Evolutionary conservation across 2,797 vertebrate species (phyloP), one percentile per base, ranked within the genome.

Genomic region (Potorous gilbertii): DNA sequence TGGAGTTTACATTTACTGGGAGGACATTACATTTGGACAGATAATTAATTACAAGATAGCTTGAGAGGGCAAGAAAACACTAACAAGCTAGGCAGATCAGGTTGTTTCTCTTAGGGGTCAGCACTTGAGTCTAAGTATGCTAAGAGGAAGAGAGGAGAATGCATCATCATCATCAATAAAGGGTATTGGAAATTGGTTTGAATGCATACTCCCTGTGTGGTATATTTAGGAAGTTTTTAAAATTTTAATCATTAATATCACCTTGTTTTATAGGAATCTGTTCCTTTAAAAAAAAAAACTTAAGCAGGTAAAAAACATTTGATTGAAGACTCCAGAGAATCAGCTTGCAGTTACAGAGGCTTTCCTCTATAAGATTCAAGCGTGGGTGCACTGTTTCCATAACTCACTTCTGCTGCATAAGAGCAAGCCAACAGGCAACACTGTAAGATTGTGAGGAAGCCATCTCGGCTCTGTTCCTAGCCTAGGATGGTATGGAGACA

Each of bases 281-380:
- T 87, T 87, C 46, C 40, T 87, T 87, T 87, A 40, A 74, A 87
- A 74, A 11, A n/a, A n/a, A n/a, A 74, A 11, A 27, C 40, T 46
- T 46, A 87, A 87, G 74, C 24, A 87, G 74, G 27, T 87, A 27
- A 27, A 81, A 81, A 81, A 81, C 5, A 87, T 46, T 81, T 24
- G 1, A 27, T 87, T 27, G 40, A 87, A 24, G 40, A 5, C 46
- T 46, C 74, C 74, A 46, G 40, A 27, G 74, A 87, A 87, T 87
- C 40, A 87, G 40, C 74, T 87, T 87, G 21, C 74, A 50, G 12
- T 87, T 87, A 50, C 4, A 11, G 40, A 50, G 31, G 40, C 40
- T 87, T 87, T 87, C 74, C 40, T 87, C 40, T 87, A 87, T 87
- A 87, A 81, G n/a, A 81, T 81, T 40, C 74, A 81, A 81, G 74